Conservation (phyloP, 2,113 vertebrate genomes). For the Sceloporus tristichus region DNA sequence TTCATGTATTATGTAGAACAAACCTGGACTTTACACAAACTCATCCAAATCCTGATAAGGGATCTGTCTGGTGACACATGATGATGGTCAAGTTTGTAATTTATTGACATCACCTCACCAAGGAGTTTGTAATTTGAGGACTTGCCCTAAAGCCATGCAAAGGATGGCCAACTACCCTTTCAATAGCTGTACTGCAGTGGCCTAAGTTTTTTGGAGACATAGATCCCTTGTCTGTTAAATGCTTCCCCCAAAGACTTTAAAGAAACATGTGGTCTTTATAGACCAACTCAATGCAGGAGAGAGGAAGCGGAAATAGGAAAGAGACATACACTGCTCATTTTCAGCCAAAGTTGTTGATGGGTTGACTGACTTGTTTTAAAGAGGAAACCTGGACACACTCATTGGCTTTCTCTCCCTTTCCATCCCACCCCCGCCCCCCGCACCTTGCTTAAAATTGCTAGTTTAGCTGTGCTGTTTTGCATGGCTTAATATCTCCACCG, state of each 20-base stretch:
- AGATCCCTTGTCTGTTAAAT: no score
- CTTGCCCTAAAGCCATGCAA: no score
- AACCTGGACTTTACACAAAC: not conserved
- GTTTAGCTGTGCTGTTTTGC: constrained; percentile 35
- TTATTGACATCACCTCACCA: no score
- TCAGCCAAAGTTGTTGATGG: not conserved
- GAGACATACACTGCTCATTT: constrained; percentile 2
- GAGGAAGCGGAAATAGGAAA: not conserved
- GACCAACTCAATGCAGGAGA: not conserved
- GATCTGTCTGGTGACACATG: no score
- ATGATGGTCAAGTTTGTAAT: not conserved
- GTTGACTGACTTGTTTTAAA: not conserved
- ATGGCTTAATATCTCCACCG: constrained; percentile 56
- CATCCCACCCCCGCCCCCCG: not conserved
- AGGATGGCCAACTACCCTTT: no score
- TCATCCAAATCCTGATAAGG: not conserved
- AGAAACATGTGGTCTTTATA: not conserved
- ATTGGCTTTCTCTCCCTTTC: no score
- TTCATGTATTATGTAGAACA: not conserved
- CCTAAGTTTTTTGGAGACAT: no score
- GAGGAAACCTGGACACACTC: constrained; percentile 7
- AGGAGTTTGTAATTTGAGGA: no score
- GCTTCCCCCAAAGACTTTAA: not conserved
- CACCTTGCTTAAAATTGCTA: constrained; percentile 17
- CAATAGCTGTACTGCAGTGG: no score